Conservation (phyloP, 53 echinoderm and acorn worm species). For the Henricia sp. region DNA sequence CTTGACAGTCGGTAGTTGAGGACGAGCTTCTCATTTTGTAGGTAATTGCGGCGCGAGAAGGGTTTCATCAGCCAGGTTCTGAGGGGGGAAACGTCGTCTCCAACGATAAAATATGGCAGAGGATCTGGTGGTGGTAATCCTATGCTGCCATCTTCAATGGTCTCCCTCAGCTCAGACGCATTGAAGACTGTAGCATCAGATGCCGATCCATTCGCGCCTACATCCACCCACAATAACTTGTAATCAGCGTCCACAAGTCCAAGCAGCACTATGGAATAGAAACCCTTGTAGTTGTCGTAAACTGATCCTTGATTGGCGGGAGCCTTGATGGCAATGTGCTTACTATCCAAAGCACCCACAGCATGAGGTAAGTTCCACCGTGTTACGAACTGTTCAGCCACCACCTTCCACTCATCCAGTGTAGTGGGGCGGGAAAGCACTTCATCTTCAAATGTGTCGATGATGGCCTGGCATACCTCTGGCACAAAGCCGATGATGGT, state of each 20-base stretch:
- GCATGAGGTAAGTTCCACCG: slow-evolving; percentile 61
- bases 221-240: slow-evolving; percentile 54
- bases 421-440: slow-evolving; percentile 7
- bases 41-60: too few species aligned
- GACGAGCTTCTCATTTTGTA: background rate
- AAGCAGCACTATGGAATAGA: slow-evolving; percentile 50
- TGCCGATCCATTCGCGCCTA: slow-evolving; percentile 36
- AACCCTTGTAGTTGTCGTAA: slow-evolving; percentile 65
- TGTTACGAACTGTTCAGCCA: slow-evolving; percentile 42
- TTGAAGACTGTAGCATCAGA: slow-evolving; percentile 63
- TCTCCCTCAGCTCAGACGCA: slow-evolving; percentile 26
- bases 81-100: slow-evolving; percentile 8
- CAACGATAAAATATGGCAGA: slow-evolving; percentile 37
- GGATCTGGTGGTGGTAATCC: slow-evolving; percentile 59
- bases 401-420: slow-evolving; percentile 19
- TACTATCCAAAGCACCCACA: slow-evolving; percentile 56
- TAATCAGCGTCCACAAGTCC: slow-evolving; percentile 65
- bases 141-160: slow-evolving; percentile 33
- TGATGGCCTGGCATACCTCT: slow-evolving; percentile 45
- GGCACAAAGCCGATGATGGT: slow-evolving; percentile 21
- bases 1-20: slow-evolving; percentile 38
- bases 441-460: slow-evolving; percentile 48
- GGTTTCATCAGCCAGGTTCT: slow-evolving; percentile 14
- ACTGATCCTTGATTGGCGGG: slow-evolving; percentile 33
- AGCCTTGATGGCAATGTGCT: slow-evolving; percentile 46